Conservation (phyloP, 2,888 invertebrate species). For the Balanococcus diminutus region DNA sequence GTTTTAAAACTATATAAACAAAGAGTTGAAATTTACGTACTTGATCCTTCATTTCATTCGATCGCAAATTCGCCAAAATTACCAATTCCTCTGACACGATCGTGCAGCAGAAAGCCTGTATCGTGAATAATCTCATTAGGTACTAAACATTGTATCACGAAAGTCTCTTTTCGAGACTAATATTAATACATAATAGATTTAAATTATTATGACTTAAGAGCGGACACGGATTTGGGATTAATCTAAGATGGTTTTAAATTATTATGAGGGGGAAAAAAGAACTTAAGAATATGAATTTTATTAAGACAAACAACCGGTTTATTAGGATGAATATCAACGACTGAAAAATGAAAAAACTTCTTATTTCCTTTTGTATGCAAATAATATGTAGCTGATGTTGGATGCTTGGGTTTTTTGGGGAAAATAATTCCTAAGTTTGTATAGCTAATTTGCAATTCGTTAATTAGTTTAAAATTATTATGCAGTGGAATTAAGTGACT, state of each 20-base stretch:
- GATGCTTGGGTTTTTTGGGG: not conserved
- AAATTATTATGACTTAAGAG: not conserved
- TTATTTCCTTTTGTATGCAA: not conserved
- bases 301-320: not conserved
- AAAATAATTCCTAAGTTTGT: no score
- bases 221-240: not conserved
- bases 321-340: not conserved
- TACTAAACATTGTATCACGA: not conserved
- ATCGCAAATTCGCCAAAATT: not conserved
- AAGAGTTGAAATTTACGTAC: not conserved
- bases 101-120: not conserved
- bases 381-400: no score
- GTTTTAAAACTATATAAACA: not conserved
- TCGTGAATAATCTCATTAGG: not conserved
- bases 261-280: not conserved
- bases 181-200: no score
- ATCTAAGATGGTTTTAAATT: not conserved
- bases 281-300: not conserved
- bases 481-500: no score
- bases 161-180: not conserved
- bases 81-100: not conserved
- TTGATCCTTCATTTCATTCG: constrained; percentile 16
- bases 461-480: not conserved
- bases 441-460: not conserved
- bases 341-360: not conserved